Evolutionary conservation across 2,797 vertebrate species (phyloP).

Genomic region (Microctenopoma lineatum): DNA sequence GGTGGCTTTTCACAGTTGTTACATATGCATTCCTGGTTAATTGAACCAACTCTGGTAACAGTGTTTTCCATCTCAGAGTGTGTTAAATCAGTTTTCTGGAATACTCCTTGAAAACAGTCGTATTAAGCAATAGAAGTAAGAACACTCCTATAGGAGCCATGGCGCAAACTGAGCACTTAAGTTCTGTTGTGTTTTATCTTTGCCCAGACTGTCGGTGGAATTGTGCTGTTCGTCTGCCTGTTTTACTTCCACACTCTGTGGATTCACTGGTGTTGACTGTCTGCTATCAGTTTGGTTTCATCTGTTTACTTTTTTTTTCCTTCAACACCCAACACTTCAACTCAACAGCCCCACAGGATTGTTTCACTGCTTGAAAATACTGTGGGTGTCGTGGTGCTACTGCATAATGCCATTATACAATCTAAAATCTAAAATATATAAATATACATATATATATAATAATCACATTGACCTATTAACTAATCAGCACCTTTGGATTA

Average conservation of each 20-base stretch:
- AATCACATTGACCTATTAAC: not conserved
- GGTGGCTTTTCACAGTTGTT: no score
- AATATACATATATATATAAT: no score
- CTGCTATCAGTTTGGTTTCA: constrained; percentile 1
- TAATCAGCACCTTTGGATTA: not conserved
- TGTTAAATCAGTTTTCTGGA: not conserved
- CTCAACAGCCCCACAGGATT: not conserved
- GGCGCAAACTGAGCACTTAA: not conserved
- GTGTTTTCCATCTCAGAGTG: not conserved
- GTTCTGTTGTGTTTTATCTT: not conserved
- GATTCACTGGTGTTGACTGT: not conserved
- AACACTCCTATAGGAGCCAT: not conserved
- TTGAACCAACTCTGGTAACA: not conserved
- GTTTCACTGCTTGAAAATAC: not conserved
- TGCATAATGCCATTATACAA: not conserved
- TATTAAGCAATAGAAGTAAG: not conserved
- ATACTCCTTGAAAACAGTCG: not conserved
- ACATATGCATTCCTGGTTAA: not conserved
- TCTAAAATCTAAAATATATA: not conserved
- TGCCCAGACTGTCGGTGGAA: not conserved
- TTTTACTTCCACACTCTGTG: not conserved
- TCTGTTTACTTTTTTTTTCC: not conserved
- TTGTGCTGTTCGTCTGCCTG: not conserved
- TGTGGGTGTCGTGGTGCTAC: no score
- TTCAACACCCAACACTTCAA: not conserved